Conservation (phyloP, 2,797 vertebrate species). For the Eulemur coronatus region DNA sequence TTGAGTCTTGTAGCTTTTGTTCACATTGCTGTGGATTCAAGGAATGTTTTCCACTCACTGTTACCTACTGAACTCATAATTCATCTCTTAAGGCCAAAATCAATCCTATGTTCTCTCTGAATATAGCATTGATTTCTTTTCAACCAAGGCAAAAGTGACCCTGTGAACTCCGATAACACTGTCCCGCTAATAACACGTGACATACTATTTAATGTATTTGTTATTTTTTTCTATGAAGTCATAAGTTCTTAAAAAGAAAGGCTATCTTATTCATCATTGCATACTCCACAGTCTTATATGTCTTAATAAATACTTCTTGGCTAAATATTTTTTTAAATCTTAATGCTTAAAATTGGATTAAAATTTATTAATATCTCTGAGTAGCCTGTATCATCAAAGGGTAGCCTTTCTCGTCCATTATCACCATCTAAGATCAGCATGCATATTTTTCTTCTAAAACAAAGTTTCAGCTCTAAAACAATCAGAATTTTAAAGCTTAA, state of each 20-base stretch:
- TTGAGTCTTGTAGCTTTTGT: neutral
- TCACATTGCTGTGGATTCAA: constrained; percentile 38
- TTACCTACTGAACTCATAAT: constrained; percentile 9
- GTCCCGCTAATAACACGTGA: neutral
- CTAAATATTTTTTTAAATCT: neutral
- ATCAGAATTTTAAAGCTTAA: constrained; percentile 25
- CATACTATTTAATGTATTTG: constrained; percentile 15
- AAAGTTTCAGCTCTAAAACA: constrained; percentile 37
- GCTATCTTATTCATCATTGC: neutral
- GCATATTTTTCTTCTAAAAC: constrained; percentile 41
- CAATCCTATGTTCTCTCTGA: constrained; percentile 17
- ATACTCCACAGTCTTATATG: constrained; percentile 20
- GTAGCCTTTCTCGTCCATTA: neutral
- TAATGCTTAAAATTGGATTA: constrained; percentile 53
- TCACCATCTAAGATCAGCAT: neutral
- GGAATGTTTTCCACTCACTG: neutral
- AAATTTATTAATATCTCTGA: neutral
- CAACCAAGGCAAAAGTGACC: neutral
- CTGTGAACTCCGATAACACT: neutral
- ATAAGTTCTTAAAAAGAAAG: constrained; percentile 21
- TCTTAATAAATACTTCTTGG: constrained; percentile 16
- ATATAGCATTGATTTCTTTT: neutral
- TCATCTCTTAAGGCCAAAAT: constrained; percentile 20
- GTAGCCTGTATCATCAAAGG: neutral
- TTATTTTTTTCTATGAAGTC: constrained; percentile 35